Percentiles rank a stretch among this genome's conserved stretches.
phyloP scores from a whole-genome alignment of 2,888 invertebrate species.

The Dinocampus coccinellae region DNA sequence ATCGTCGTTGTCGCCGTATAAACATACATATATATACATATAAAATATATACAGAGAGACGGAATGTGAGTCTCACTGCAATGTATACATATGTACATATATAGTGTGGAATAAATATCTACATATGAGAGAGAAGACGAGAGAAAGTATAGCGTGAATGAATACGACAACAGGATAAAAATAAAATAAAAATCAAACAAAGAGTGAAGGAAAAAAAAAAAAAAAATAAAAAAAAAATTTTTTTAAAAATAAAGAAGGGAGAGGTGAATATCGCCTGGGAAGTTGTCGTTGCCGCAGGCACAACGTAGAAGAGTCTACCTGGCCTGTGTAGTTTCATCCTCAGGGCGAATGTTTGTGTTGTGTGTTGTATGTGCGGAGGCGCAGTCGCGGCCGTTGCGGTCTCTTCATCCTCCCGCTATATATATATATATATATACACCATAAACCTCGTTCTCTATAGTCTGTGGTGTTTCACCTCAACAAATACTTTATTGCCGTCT shows the following conservation, averaged over 20 bases:
- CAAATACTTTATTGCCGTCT: neutral
- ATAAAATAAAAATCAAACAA: no score
- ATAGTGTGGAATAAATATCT: neutral
- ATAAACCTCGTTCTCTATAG: neutral
- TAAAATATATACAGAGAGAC: constrained; percentile 31
- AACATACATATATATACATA: constrained; percentile 39
- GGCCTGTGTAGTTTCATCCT: constrained; percentile 23
- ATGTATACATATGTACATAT: neutral
- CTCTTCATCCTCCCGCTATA: constrained; percentile 19
- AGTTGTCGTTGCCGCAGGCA: constrained; percentile 30
- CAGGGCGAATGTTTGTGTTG: neutral
- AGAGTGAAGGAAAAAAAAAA: neutral
- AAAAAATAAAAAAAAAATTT: no score
- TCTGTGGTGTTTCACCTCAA: constrained; percentile 9
- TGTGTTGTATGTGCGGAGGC: neutral
- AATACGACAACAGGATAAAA: neutral
- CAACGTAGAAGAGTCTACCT: constrained; percentile 34
- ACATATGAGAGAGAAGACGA: neutral
- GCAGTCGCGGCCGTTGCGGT: constrained; percentile 29
- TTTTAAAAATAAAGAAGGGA: no score
- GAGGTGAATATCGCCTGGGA: constrained; percentile 35
- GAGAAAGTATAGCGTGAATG: neutral
- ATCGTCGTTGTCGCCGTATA: no score
- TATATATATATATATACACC: no score
- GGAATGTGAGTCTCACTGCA: constrained; percentile 35